Evolutionary conservation across 2,113 vertebrate species (phyloP).

Genomic region (Solenodon paradoxus): DNA sequence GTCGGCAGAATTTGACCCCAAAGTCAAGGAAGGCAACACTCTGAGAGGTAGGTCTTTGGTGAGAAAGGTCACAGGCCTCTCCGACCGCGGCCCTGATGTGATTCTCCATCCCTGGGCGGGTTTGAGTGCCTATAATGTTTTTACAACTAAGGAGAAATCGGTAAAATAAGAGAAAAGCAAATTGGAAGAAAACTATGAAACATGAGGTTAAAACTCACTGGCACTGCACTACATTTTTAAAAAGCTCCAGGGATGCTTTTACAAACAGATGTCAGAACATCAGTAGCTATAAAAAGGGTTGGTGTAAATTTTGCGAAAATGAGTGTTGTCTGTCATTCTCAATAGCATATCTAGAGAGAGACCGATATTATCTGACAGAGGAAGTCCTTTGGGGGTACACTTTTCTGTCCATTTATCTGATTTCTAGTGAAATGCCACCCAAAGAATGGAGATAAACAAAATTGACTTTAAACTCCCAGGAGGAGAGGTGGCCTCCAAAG

Average conservation of each 20-base stretch:
- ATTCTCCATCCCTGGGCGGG: background rate
- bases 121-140: background rate
- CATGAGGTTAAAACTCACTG: constrained; percentile 32
- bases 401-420: background rate
- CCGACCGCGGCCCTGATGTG: background rate
- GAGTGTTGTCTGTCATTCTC: background rate
- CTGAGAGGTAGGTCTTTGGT: constrained; percentile 89
- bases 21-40: constrained; percentile 92
- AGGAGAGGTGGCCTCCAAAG: too few species aligned
- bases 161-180: background rate
- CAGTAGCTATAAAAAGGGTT: background rate
- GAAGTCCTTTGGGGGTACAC: background rate
- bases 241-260: background rate
- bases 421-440: constrained; percentile 5
- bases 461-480: background rate
- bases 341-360: background rate
- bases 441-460: background rate
- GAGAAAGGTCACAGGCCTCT: background rate
- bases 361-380: background rate
- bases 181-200: background rate
- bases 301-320: background rate
- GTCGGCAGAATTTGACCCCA: constrained; percentile 95
- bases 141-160: background rate
- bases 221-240: background rate
- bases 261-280: background rate